These are phyloP conservation scores for Belgica antarctica DNA, from an alignment of 2,888 invertebrate genomes.

Conservation along the genomic window DNA sequence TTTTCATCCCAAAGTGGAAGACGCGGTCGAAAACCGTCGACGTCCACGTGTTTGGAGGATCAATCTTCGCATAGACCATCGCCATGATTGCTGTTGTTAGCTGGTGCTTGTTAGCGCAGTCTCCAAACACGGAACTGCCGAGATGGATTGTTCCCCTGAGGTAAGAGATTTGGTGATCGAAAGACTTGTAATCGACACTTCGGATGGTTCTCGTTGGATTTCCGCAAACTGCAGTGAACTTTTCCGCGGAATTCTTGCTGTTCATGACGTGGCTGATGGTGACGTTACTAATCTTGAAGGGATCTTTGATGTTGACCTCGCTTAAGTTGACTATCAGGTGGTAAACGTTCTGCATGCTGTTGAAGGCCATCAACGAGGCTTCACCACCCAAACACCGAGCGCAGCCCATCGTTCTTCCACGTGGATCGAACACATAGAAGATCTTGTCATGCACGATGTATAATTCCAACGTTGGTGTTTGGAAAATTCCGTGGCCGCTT, in stretches of 20 bases:
- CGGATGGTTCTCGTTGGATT: slow-evolving; percentile 47
- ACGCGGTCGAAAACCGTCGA: slow-evolving; percentile 62
- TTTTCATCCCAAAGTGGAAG: slow-evolving; percentile 58
- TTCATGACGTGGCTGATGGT: neutral
- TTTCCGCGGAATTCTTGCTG: neutral
- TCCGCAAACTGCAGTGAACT: neutral
- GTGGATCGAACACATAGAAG: slow-evolving; percentile 66
- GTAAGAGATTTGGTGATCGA: slow-evolving; percentile 60
- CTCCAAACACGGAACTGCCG: slow-evolving; percentile 61
- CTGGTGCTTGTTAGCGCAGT: slow-evolving; percentile 61
- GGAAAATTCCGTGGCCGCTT: slow-evolving; percentile 58
- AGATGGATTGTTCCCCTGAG: slow-evolving; percentile 61
- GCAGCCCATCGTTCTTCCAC: slow-evolving; percentile 50
- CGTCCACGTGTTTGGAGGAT: slow-evolving; percentile 64
- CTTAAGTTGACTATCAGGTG: slow-evolving; percentile 51
- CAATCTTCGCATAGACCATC: slow-evolving; percentile 65
- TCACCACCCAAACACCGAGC: slow-evolving; percentile 54
- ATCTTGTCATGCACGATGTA: slow-evolving; percentile 59
- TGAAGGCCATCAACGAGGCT: slow-evolving; percentile 56
- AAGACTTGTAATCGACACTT: slow-evolving; percentile 59
- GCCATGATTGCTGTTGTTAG: slow-evolving; percentile 61
- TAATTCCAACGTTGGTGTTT: slow-evolving; percentile 54
- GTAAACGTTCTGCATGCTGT: slow-evolving; percentile 50
- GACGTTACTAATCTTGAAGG: slow-evolving; percentile 17
- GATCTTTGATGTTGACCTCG: slow-evolving; percentile 44